These are phyloP conservation scores for Drosophila dives DNA, from an alignment of 2,888 invertebrate species.

Conservation along the genomic window DNA sequence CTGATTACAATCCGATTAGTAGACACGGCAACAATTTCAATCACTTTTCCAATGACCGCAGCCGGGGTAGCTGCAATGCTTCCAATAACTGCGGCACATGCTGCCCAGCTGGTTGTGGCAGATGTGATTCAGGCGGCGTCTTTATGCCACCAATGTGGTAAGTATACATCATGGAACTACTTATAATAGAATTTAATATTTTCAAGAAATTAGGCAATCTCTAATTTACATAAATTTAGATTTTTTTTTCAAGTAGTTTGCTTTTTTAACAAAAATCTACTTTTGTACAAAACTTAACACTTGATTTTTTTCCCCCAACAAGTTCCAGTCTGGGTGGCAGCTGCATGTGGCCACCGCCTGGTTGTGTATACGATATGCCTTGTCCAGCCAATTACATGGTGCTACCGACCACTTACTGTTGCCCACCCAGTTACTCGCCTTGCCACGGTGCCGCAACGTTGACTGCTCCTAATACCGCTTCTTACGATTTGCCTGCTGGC, in stretches of 20 bases:
- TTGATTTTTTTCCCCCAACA: background rate
- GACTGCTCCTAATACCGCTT: background rate
- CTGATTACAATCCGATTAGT: slow-evolving; percentile 43
- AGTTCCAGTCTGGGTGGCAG: slow-evolving; percentile 1
- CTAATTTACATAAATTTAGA: background rate
- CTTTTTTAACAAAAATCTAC: no score
- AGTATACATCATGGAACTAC: background rate
- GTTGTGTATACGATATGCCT: slow-evolving; percentile 11
- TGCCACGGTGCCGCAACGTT: background rate
- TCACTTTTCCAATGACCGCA: slow-evolving; percentile 25
- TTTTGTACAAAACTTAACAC: background rate
- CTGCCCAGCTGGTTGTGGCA: background rate
- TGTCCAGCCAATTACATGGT: background rate
- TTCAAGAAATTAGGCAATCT: accelerated
- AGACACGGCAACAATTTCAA: slow-evolving; percentile 32
- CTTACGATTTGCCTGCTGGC: slow-evolving; percentile 10
- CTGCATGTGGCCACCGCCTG: slow-evolving; percentile 2
- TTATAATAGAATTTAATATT: background rate
- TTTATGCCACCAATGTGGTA: slow-evolving; percentile 14
- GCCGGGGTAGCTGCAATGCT: background rate
- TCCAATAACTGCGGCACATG: background rate
- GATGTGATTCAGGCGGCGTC: background rate
- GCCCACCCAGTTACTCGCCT: background rate
- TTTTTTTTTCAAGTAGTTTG: no score
- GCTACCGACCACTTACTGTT: background rate